These are phyloP conservation scores for Temnothorax unifasciatus DNA, from an alignment of 2,888 invertebrate genomes.

Conservation along the genomic window DNA sequence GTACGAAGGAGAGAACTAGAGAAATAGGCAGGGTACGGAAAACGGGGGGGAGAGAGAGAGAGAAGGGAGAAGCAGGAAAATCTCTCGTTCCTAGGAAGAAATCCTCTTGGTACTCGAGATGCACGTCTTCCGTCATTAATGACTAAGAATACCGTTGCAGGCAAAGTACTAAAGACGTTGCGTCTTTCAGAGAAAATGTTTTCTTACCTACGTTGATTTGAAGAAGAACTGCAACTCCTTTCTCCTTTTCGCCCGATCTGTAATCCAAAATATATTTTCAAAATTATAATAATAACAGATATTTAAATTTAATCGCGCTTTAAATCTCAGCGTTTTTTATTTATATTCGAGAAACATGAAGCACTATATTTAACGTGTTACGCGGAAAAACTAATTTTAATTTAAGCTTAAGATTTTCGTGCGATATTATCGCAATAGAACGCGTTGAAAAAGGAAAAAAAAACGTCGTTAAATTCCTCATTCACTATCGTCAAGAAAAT, in stretches of 20 bases:
- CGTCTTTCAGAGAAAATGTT: constrained; percentile 29
- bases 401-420: not conserved
- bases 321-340: not conserved
- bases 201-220: constrained; percentile 32
- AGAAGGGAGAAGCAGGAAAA: constrained; percentile 38
- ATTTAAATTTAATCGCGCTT: not conserved
- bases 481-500: constrained; percentile 38
- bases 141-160: constrained; percentile 51
- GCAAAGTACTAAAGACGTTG: constrained; percentile 25
- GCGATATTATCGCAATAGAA: not conserved
- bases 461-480: constrained; percentile 34
- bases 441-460: not conserved
- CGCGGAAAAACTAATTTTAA: not conserved
- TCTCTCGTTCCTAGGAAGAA: constrained; percentile 56
- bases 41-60: constrained; percentile 24
- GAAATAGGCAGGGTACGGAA: constrained; percentile 39
- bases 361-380: not conserved
- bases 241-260: not conserved
- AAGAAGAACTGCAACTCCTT: not conserved
- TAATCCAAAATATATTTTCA: not conserved
- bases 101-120: constrained; percentile 58
- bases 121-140: constrained; percentile 60
- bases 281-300: not conserved
- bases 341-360: not conserved
- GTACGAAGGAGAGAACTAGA: constrained; percentile 53